phyloP scores from a whole-genome alignment of 2,888 invertebrate genomes.

The Tridacna crocea region DNA sequence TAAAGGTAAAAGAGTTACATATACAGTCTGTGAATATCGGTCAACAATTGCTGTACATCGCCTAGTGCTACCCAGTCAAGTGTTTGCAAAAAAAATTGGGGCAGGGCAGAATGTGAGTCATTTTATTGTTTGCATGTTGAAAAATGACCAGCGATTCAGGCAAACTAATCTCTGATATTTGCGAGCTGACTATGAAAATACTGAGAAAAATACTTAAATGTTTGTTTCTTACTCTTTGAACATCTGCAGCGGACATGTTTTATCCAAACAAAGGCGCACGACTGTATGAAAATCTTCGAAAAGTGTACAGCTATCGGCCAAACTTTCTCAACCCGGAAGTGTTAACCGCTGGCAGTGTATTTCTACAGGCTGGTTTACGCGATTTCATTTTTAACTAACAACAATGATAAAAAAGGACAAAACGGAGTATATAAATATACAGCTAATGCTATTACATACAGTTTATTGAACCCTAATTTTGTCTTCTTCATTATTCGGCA shows the following conservation, averaged over 20 bases:
- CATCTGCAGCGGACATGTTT: constrained; percentile 20
- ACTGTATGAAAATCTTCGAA: constrained; percentile 4
- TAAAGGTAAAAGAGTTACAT: no score
- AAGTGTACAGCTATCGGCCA: neutral
- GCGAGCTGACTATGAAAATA: neutral
- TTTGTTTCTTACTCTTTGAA: constrained; percentile 19
- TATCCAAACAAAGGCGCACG: neutral
- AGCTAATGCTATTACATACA: no score
- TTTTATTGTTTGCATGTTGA: constrained; percentile 5
- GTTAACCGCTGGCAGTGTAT: neutral
- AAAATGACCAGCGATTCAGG: neutral
- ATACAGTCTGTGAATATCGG: no score
- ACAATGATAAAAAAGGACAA: neutral
- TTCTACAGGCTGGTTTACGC: neutral
- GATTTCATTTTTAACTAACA: neutral
- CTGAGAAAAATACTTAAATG: neutral
- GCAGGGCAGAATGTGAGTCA: constrained; percentile 23
- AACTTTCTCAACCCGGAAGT: constrained; percentile 29
- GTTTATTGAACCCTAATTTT: no score
- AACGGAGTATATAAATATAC: neutral
- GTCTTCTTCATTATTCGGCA: no score
- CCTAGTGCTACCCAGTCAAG: neutral
- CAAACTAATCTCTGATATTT: neutral
- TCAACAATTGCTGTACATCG: no score
- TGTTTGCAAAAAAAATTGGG: neutral